Base-by-base conservation (phyloP, 2,797 vertebrate genomes). In the Xiphophorus birchmanni region DNA sequence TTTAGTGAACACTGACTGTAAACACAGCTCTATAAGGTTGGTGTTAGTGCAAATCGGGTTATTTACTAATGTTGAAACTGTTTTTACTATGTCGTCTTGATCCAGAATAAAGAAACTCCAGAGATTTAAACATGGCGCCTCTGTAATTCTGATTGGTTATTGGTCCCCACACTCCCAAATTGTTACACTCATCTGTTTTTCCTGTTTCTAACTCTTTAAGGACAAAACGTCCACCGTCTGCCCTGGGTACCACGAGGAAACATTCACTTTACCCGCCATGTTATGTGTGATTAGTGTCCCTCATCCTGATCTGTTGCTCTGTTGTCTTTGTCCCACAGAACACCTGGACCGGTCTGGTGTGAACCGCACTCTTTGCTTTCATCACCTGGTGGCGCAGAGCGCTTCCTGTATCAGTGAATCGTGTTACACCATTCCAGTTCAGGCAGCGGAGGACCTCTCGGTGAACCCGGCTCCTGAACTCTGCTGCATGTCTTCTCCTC, bases 401-500 rank as follows among this genome's bases (percentile, higher is more conserved):
- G 44, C 15, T 23, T 2, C 47, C 72, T 32, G 47, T 7, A n/a
- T 71, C 67, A 6, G 58, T 88, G 79, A 76, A 71, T 58, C 74
- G 5, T 56, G 11, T 60, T 42, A 35, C 37, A 45, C 75, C 32
- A 15, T n/a, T 87, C 71, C 52, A 26, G n/a, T 71, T 71, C 23
- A 42, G 21, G 10, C 21, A 42, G 37, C 37, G 35, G 72, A 75
- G 48, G 74, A 78, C 81, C 77, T 74, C 71, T 78, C 47, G 72
- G 32, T 17, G 29, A 75, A 63, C 73, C 32, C 75, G 50, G 74
- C 71, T 74, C 67, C 65, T 44, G 40, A 71, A 12, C 40, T 42
- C 35, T 69, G 37, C 37, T 44, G 67, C 37, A n/a, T 15, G 67
- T 83, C 86, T 86, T 82, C 67, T 63, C 23, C 67, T 63, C 23